Evolutionary conservation across 1,140 invertebrate species (phyloP).

Genomic region (Alviniconcha marisindica): DNA sequence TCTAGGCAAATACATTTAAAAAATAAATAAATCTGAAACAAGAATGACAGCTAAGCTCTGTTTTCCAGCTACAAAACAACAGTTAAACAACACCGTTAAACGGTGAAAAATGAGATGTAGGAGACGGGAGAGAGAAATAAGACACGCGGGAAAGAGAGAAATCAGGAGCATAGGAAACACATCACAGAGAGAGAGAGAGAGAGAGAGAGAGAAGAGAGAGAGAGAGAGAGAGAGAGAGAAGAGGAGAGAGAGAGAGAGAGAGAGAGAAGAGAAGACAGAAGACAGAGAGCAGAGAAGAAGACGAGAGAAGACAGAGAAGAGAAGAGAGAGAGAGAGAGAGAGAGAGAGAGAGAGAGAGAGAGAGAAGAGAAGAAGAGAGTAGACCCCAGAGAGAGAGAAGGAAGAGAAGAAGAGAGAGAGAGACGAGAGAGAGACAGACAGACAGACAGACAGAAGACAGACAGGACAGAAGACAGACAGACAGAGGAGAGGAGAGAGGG

Average conservation of each 20-base stretch:
- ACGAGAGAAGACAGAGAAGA: neutral
- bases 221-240: neutral
- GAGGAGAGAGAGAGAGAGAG: neutral
- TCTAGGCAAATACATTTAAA: too few relatives aligned
- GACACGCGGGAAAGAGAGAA: too few relatives aligned
- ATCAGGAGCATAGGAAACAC: too few relatives aligned
- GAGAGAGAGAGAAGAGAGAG: neutral
- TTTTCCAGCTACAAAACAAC: too few relatives aligned
- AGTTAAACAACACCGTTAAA: too few relatives aligned
- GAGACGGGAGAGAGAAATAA: too few relatives aligned
- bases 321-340: neutral
- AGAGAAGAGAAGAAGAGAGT: too few relatives aligned
- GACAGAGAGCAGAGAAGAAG: neutral
- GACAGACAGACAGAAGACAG: neutral
- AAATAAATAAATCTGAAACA: too few relatives aligned
- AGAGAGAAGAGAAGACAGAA: neutral
- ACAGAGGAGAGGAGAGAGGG: too few relatives aligned
- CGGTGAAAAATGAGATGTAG: too few relatives aligned
- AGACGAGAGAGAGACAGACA: neutral
- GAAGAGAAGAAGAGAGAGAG: neutral
- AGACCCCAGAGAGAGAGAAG: neutral
- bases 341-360: constrained; percentile 6
- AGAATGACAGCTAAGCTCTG: too few relatives aligned
- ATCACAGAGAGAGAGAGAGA: neutral
- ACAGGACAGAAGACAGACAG: too few relatives aligned